Base-by-base conservation (phyloP, 1,140 invertebrate genomes). In the Drosophila bipectinata region DNA sequence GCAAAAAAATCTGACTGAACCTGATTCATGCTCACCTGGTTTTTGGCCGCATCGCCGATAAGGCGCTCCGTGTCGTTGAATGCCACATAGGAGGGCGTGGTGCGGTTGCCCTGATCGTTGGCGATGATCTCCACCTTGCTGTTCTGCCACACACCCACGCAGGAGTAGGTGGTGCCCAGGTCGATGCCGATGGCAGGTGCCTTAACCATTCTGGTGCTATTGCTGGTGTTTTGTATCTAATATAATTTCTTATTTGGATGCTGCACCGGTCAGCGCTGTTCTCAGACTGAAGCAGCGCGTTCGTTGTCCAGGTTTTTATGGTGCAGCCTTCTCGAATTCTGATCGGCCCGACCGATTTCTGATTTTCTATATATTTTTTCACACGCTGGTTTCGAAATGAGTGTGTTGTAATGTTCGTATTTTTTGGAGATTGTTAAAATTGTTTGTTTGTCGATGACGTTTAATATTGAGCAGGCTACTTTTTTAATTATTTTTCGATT, bases 41-140 rank as follows among this genome's bases (percentile, higher is more conserved):
- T 92, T 53, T 92, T 92, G 37, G 94, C 95, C 3, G 92, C 90
- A 79, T 92, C 91, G 60, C 91, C 91, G 60, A 92, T 92, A 4
- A 92, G 64, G 48, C 67, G 93, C 90, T 97, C 96, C 0, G 94
- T 95, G 67, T 97, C 96, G 1, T 95, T 97, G 92, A 97, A 96
- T 1, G 97, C 97, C 39, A 98, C 97, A 92, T 98, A 98, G 58
- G 95, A 96, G 7, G 97, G 97, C 39, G 97, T 98, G 26, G 97
- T 98, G 47, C 97, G 93, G 92, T 98, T 98, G 18, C 97, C 98
- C 93, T 98, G 97, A 91, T 98, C 97, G 91, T 98, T 98, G 82
- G 97, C 97, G 80, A 98, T 98, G 84, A 98, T 98, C 92, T 98
- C 97, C 44, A 98, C 95, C 92, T 97, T 97, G 51, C 96, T 97